Evolutionary conservation across 2,888 invertebrate genomes (phyloP).

Genomic region (Tenthredo mesomela): DNA sequence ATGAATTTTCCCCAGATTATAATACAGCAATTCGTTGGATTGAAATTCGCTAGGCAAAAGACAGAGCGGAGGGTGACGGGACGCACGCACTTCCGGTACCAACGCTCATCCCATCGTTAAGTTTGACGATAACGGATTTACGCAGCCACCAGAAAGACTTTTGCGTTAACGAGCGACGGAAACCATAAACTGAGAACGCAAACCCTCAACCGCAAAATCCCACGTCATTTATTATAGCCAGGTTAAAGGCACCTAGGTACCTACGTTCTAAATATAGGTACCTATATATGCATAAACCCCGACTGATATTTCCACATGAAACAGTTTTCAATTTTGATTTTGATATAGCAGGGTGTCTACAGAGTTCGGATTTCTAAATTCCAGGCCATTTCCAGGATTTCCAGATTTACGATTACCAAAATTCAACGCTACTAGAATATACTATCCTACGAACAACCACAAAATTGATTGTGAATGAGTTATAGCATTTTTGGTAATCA

Average conservation of each 20-base stretch:
- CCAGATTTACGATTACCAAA: too few relatives aligned
- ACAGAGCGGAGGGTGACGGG: background rate
- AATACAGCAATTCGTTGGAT: background rate
- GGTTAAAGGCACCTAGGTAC: background rate
- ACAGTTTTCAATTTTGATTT: background rate
- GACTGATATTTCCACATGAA: background rate
- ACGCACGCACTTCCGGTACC: conserved; percentile 27
- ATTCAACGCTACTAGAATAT: too few relatives aligned
- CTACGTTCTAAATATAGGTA: background rate
- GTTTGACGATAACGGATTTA: conserved; percentile 28
- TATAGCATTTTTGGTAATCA: too few relatives aligned
- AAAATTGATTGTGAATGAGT: too few relatives aligned
- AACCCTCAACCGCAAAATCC: conserved; percentile 26
- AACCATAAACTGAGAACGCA: conserved; percentile 29
- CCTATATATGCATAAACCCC: background rate
- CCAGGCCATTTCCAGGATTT: too few relatives aligned
- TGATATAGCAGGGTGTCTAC: too few relatives aligned
- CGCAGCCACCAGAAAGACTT: conserved; percentile 31
- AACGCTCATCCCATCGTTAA: conserved; percentile 28
- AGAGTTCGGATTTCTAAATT: too few relatives aligned
- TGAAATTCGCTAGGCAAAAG: background rate
- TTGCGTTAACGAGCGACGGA: conserved; percentile 40
- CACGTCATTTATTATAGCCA: conserved; percentile 5
- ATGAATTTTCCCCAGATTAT: background rate
- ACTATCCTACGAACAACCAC: too few relatives aligned